Conservation (phyloP, 2,888 invertebrate genomes). For the Adelognathus sp. region DNA sequence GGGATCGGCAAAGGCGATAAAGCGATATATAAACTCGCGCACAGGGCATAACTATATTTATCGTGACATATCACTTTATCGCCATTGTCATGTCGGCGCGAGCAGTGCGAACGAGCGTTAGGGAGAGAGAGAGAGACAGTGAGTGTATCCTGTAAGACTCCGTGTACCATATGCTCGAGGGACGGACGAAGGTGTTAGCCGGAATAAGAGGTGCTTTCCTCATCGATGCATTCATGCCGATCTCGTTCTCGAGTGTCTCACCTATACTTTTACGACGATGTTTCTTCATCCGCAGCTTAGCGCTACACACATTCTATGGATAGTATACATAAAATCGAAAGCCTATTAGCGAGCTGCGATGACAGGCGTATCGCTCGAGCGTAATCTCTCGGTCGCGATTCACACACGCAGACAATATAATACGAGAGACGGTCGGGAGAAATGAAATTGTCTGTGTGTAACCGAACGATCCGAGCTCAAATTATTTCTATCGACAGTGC, state of each 20-base stretch:
- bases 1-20: conserved; percentile 52
- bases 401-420: conserved; percentile 19
- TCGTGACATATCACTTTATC: conserved; percentile 59
- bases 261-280: conserved; percentile 29
- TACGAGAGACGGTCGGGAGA: conserved; percentile 29
- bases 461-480: conserved; percentile 35
- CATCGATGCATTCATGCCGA: conserved; percentile 30
- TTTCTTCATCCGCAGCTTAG: not conserved
- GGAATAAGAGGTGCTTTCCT: conserved; percentile 35
- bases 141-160: not conserved
- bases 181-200: conserved; percentile 18
- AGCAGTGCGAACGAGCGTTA: conserved; percentile 3
- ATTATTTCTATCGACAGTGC: conserved; percentile 25
- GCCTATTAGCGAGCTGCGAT: conserved; percentile 29
- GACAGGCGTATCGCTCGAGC: conserved; percentile 38
- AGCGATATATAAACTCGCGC: conserved; percentile 44
- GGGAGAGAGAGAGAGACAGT: not conserved
- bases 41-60: conserved; percentile 51
- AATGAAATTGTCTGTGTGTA: conserved; percentile 11
- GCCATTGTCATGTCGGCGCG: conserved; percentile 41
- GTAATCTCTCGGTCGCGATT: conserved; percentile 6
- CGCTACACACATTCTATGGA: not conserved
- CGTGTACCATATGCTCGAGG: not conserved
- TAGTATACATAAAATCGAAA: conserved; percentile 28
- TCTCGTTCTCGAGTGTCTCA: conserved; percentile 12